Evolutionary conservation across 2,113 vertebrate genomes (phyloP), one percentile per base, ranked within the genome.

Genomic region (Hypocryptadius cinnamomeus): DNA sequence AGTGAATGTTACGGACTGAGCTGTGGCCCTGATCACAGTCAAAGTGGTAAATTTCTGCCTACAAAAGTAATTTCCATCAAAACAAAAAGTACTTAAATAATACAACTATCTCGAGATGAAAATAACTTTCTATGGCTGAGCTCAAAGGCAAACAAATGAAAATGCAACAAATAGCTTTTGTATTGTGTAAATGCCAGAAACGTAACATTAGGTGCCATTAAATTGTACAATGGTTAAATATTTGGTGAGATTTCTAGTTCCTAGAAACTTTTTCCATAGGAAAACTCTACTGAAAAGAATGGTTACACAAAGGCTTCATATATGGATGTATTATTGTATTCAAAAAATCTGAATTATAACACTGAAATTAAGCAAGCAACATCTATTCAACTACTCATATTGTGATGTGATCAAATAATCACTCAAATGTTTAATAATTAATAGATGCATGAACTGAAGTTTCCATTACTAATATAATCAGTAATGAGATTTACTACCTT

Each of bases 61-160:
- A 92, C 85, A 92, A 96, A 95, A 97, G 80, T 96, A 96, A 97
- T 97, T 98, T 97, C 85, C 92, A 97, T 94, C 85, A 95, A 96
- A 96, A 97, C 89, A 97, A 96, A 96, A 94, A 91, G 63, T 95
- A 69, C 73, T 96, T 94, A 96, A 96, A 96, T 96, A 94, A 96
- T 92, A 95, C 63, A 95, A 93, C 83, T 92, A 92, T 85, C 76
- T 84, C 22, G 53, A 94, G 73, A 95, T 59, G 94, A 87, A 86
- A 97, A 94, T 87, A 94, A 64, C 93, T 85, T 95, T 59, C 65
- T 22, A 15, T 13, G 61, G 60, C 63, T 77, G 87, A 94, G 70
- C 59, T 92, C 48, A 90, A 93, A 96, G 70, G 54, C 57, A 86
- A 95, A 95, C 79, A 93, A 96, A 95, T 71, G 31, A 79, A 95